These are phyloP conservation scores for Diloba caeruleocephala DNA, from an alignment of 2,888 invertebrate species.

Conservation along the genomic window DNA sequence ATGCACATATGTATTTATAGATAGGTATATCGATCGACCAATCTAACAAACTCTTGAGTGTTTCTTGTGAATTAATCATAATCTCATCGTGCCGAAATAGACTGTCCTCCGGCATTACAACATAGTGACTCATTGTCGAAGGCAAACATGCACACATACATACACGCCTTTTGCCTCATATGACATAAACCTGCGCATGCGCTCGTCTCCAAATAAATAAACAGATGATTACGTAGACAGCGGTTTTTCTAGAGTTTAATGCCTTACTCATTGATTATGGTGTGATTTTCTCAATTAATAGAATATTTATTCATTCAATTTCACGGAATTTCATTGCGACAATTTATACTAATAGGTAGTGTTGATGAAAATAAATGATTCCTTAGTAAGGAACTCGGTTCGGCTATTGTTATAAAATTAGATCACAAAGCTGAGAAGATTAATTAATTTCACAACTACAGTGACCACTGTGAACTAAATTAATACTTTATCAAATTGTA, in stretches of 20 bases:
- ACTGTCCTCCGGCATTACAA: conserved; percentile 81
- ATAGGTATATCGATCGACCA: conserved; percentile 35
- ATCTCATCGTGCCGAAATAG: conserved; percentile 86
- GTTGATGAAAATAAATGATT: conserved; percentile 49
- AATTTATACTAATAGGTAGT: conserved; percentile 46
- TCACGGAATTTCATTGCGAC: conserved; percentile 66
- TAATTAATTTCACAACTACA: conserved; percentile 49
- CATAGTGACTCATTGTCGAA: conserved; percentile 81
- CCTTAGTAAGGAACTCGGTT: conserved; percentile 21
- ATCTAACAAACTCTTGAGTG: conserved; percentile 50
- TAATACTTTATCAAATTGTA: conserved; percentile 53
- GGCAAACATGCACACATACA: conserved; percentile 72
- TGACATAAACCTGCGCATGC: conserved; percentile 64
- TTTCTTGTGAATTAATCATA: conserved; percentile 73
- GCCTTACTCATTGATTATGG: conserved; percentile 71
- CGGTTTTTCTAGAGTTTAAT: conserved; percentile 86
- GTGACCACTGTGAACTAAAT: conserved; percentile 41
- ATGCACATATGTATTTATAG: conserved; percentile 10
- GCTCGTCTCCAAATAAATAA: conserved; percentile 78
- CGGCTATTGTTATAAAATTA: conserved; percentile 38
- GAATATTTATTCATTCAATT: conserved; percentile 70
- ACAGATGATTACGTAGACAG: conserved; percentile 74
- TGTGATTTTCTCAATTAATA: conserved; percentile 70
- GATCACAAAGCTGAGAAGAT: conserved; percentile 41
- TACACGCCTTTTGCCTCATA: conserved; percentile 75